Percentiles rank a stretch among this genome's conserved stretches.
phyloP scores from a whole-genome alignment of 2,888 invertebrate species.

The Nemurella pictetii region DNA sequence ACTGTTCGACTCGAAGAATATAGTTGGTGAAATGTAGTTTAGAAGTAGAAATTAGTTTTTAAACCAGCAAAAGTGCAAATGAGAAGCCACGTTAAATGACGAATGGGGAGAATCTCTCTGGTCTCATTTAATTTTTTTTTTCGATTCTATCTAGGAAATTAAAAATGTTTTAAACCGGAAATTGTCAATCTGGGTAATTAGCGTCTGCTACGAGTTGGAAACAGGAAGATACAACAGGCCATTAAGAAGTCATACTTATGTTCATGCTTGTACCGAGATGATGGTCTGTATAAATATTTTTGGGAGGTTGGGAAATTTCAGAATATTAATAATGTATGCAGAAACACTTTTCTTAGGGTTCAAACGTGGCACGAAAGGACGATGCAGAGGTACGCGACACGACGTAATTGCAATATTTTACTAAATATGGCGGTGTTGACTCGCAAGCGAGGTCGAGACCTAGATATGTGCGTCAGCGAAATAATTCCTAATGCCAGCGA shows the following conservation, averaged over 20 bases:
- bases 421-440: not conserved
- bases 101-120: not conserved
- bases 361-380: not conserved
- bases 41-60: not conserved
- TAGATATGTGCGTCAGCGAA: too few relatives aligned
- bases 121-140: not conserved
- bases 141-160: conserved; percentile 29
- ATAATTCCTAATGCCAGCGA: not conserved
- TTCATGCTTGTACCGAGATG: not conserved
- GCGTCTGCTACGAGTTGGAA: not conserved
- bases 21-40: not conserved
- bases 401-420: not conserved
- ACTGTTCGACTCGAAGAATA: not conserved
- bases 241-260: not conserved
- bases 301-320: not conserved
- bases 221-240: not conserved
- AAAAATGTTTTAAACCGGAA: conserved; percentile 32
- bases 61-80: not conserved
- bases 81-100: not conserved
- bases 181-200: conserved; percentile 27
- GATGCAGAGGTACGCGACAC: not conserved
- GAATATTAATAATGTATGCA: not conserved
- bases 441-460: too few relatives aligned
- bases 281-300: not conserved
- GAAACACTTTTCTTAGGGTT: not conserved